Evolutionary conservation across 2,113 vertebrate genomes (phyloP).

Genomic region (Sardina pilchardus): DNA sequence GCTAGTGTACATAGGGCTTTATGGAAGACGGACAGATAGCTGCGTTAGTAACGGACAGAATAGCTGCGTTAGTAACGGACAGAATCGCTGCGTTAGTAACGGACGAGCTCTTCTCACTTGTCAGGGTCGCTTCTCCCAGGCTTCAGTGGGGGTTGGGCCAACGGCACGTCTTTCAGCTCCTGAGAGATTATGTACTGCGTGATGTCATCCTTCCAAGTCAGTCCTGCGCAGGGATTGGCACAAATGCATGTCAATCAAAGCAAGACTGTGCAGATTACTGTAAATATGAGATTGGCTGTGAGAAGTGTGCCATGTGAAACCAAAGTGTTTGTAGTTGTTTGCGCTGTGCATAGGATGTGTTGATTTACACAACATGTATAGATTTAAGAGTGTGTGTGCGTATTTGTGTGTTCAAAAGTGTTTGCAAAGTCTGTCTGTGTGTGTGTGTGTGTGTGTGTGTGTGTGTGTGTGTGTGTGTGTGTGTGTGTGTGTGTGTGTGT

Average conservation of each 20-base stretch:
- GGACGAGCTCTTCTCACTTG: slow-evolving; percentile 69
- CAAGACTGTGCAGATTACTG: neutral
- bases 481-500: slow-evolving; percentile 4
- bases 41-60: no score
- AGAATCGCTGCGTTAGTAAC: no score
- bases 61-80: no score
- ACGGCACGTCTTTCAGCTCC: slow-evolving; percentile 86
- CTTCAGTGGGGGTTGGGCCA: slow-evolving; percentile 50
- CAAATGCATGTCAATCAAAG: neutral
- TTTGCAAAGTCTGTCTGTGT: neutral
- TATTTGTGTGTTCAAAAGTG: neutral
- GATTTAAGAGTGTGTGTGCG: neutral
- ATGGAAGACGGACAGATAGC: no score
- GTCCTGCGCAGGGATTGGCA: slow-evolving; percentile 68
- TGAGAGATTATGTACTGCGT: slow-evolving; percentile 86
- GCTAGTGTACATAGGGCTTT: no score
- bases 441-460: neutral
- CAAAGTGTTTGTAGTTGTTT: slow-evolving; percentile 36
- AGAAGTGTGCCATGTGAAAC: neutral
- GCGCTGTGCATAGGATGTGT: no score
- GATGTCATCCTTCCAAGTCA: slow-evolving; percentile 89
- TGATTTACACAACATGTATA: neutral
- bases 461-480: slow-evolving; percentile 10
- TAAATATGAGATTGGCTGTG: neutral
- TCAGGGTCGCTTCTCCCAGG: slow-evolving; percentile 57